Percentiles rank a stretch among this genome's conserved stretches.
Evolutionary conservation across 2,113 vertebrate species (phyloP).

Genomic region (Pterocles burchelli): DNA sequence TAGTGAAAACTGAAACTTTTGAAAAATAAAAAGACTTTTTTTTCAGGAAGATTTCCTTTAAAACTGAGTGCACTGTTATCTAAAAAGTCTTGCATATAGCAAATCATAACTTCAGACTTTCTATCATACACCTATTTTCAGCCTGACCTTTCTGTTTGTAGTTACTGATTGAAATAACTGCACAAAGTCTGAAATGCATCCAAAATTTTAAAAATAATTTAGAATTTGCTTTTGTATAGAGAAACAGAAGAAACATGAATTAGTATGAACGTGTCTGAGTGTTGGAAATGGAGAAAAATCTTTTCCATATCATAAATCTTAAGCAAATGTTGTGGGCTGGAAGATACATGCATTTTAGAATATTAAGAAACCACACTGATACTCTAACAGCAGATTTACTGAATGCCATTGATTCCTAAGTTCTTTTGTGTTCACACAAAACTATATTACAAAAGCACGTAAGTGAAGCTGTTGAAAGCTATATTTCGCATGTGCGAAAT

Average conservation of each 20-base stretch:
- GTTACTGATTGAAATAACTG: not conserved
- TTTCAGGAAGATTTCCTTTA: not conserved
- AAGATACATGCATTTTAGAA: not conserved
- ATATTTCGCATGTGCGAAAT: not conserved
- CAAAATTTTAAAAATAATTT: not conserved
- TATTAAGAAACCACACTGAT: not conserved
- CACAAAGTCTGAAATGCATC: not conserved
- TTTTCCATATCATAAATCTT: not conserved
- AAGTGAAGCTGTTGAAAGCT: not conserved
- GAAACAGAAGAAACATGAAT: not conserved
- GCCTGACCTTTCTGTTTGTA: not conserved
- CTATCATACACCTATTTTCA: not conserved
- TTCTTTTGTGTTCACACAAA: not conserved
- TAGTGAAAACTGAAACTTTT: not conserved
- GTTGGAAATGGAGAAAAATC: not conserved
- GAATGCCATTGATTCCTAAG: not conserved
- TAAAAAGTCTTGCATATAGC: not conserved
- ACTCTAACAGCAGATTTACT: not conserved
- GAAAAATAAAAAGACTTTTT: not conserved
- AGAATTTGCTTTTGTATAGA: not conserved
- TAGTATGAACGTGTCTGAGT: not conserved
- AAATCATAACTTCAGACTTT: not conserved
- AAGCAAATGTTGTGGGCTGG: not conserved
- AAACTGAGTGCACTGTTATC: not conserved
- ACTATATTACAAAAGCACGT: not conserved